Evolutionary conservation across 1,140 invertebrate genomes (phyloP).

Genomic region (Drosophila melanica): DNA sequence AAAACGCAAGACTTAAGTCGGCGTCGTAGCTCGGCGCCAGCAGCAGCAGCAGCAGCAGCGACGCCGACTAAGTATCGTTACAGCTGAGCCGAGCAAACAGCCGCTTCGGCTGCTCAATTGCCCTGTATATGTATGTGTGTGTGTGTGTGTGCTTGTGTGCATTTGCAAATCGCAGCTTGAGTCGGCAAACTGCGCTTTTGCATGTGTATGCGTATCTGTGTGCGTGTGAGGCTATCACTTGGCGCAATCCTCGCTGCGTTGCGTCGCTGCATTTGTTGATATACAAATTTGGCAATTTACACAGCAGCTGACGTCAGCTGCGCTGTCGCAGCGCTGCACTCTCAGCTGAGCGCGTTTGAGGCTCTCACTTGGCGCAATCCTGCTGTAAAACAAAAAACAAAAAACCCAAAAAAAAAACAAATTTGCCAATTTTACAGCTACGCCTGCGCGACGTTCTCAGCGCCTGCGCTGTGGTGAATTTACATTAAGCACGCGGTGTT

Average conservation of each 20-base stretch:
- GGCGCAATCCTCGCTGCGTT: slow-evolving; percentile 42
- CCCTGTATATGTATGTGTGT: slow-evolving; percentile 1
- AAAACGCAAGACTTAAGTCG: slow-evolving; percentile 65
- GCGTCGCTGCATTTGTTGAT: slow-evolving; percentile 16
- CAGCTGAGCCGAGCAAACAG: slow-evolving; percentile 45
- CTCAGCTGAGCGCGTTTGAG: neutral
- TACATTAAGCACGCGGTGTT: slow-evolving; percentile 25
- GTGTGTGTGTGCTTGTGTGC: slow-evolving; percentile 28
- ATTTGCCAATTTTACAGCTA: slow-evolving; percentile 52
- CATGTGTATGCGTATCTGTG: slow-evolving; percentile 1
- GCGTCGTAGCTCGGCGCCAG: slow-evolving; percentile 39
- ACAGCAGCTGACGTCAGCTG: slow-evolving; percentile 2
- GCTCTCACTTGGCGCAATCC: slow-evolving; percentile 51
- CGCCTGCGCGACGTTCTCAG: slow-evolving; percentile 33
- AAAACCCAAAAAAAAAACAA: slow-evolving; percentile 1
- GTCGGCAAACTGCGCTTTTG: neutral
- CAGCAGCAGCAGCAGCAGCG: slow-evolving; percentile 31
- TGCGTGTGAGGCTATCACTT: slow-evolving; percentile 29
- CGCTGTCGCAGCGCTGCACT: neutral
- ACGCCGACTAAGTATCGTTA: slow-evolving; percentile 69
- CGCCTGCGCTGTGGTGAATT: slow-evolving; percentile 49
- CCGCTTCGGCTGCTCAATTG: slow-evolving; percentile 1
- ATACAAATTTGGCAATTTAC: slow-evolving; percentile 36
- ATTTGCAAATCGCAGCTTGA: slow-evolving; percentile 37
- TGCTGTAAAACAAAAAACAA: neutral